Conservation (phyloP, 2,797 vertebrate species). For the Syngnathus rostellatus region DNA sequence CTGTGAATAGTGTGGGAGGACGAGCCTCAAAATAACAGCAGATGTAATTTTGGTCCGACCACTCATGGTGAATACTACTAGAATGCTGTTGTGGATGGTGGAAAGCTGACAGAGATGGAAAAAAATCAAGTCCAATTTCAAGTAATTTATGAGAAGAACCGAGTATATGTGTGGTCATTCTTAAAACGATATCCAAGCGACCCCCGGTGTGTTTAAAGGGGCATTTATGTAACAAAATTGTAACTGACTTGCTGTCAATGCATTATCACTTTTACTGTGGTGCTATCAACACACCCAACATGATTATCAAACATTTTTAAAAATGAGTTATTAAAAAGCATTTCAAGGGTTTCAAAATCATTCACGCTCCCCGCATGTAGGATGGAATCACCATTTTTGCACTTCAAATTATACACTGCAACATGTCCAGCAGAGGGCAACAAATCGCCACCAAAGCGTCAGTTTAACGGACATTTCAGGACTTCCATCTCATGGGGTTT, state of each 20-base stretch:
- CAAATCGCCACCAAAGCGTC: background rate
- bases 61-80: background rate
- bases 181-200: background rate
- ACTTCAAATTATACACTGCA: background rate
- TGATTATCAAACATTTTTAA: background rate
- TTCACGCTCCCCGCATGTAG: background rate
- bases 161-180: background rate
- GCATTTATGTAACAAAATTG: background rate
- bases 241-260: too few relatives aligned
- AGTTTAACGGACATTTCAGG: background rate
- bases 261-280: background rate
- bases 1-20: conserved; percentile 2
- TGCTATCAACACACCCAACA: background rate
- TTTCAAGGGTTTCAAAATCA: background rate
- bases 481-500: background rate
- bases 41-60: conserved; percentile 13
- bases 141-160: background rate
- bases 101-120: background rate
- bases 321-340: background rate
- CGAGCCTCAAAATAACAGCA: conserved; percentile 17
- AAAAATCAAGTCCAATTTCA: background rate
- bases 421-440: background rate
- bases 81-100: background rate
- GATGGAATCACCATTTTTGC: background rate
- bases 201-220: background rate